Percentiles rank a stretch among this genome's conserved stretches.
Conservation (phyloP, 1,140 invertebrate species). For the Lycorma delicatula region DNA sequence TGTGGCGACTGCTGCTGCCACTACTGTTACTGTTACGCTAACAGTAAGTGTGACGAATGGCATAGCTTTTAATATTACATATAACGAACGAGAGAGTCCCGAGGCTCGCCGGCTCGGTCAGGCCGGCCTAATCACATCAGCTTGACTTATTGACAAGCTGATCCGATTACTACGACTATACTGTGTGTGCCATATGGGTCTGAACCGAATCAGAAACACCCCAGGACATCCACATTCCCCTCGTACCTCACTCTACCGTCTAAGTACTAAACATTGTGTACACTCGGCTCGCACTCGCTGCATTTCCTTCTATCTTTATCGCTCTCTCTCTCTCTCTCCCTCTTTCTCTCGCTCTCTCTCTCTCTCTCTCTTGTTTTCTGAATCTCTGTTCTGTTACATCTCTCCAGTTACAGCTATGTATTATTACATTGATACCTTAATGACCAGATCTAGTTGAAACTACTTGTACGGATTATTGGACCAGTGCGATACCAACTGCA, state of each 20-base stretch:
- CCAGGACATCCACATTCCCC: too few relatives aligned
- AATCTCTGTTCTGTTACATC: not conserved
- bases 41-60: slow-evolving; percentile 14
- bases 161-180: slow-evolving; percentile 2
- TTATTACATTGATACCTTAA: not conserved
- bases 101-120: too few relatives aligned
- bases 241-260: too few relatives aligned
- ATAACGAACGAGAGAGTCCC: not conserved
- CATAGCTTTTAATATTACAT: slow-evolving; percentile 12
- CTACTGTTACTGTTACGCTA: not conserved
- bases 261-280: too few relatives aligned
- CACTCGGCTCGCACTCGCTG: too few relatives aligned
- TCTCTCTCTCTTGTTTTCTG: not conserved
- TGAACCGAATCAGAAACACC: too few relatives aligned
- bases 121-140: slow-evolving; percentile 5
- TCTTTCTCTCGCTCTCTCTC: not conserved
- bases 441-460: too few relatives aligned
- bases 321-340: not conserved
- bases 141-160: slow-evolving; percentile 2
- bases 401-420: not conserved
- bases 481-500: too few relatives aligned
- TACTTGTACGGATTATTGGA: too few relatives aligned
- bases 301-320: not conserved
- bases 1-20: not conserved
- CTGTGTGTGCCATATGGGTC: not conserved